Percentiles rank a stretch among this genome's conserved stretches.
Conservation (phyloP, 2,797 vertebrate species). For the Graptemys geographica region DNA sequence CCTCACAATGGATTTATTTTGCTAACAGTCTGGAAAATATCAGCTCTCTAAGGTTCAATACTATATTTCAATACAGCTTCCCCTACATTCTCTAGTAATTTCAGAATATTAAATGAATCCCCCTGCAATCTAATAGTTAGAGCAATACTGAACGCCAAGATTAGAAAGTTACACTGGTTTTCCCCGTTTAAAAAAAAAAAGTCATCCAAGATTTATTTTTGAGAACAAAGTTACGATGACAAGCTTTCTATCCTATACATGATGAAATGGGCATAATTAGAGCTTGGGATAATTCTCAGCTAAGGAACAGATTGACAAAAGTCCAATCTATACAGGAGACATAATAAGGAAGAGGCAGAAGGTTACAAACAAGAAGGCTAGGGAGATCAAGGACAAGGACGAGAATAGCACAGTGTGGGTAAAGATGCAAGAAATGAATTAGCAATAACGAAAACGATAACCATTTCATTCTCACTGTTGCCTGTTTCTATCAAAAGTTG, state of each 20-base stretch:
- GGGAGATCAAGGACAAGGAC: constrained; percentile 19
- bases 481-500: background rate
- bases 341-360: constrained; percentile 8
- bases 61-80: constrained; percentile 20
- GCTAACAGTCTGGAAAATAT: constrained; percentile 37
- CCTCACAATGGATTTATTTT: constrained; percentile 42
- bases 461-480: constrained; percentile 46
- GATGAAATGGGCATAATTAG: background rate
- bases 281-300: background rate
- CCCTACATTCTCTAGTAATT: constrained; percentile 16
- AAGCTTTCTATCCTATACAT: background rate
- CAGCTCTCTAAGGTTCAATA: constrained; percentile 40
- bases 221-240: background rate
- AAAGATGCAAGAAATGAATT: constrained; percentile 54
- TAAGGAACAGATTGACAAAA: background rate
- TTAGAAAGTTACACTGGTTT: background rate
- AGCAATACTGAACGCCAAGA: constrained; percentile 32
- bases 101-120: constrained; percentile 64
- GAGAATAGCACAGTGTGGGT: constrained; percentile 13
- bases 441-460: constrained; percentile 36
- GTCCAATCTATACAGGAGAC: background rate
- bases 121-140: background rate
- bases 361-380: constrained; percentile 9
- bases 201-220: background rate
- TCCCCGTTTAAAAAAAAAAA: background rate